A percentile compares a stretch with the other conserved stretches of the same genome.
Evolutionary conservation across 1,140 invertebrate genomes (phyloP).

Genomic region (Eriosoma lanigerum): DNA sequence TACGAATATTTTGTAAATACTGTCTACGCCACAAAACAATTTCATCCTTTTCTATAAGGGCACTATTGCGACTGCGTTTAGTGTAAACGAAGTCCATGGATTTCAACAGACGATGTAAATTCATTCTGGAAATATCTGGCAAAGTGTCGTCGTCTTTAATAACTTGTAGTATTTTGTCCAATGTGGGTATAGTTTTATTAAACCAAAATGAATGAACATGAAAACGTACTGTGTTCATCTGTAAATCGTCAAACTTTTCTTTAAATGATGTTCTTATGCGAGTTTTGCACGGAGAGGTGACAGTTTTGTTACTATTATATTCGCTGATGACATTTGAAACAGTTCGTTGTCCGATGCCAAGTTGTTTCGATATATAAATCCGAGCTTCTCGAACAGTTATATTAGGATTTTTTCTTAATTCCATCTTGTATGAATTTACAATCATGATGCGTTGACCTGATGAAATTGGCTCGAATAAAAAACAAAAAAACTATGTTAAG

Average conservation of each 20-base stretch:
- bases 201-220: slow-evolving; percentile 18
- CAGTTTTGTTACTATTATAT: neutral
- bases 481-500: neutral
- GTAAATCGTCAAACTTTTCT: neutral
- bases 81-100: slow-evolving; percentile 7
- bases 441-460: neutral
- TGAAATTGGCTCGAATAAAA: slow-evolving; percentile 11
- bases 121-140: slow-evolving; percentile 8
- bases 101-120: slow-evolving; percentile 2
- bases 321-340: neutral
- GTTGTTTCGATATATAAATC: neutral
- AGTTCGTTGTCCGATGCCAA: slow-evolving; percentile 2
- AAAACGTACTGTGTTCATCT: neutral
- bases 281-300: neutral
- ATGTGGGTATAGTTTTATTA: neutral
- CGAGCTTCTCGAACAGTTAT: neutral
- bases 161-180: neutral
- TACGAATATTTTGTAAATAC: neutral
- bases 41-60: slow-evolving; percentile 15
- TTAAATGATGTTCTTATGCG: neutral
- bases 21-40: neutral
- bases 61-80: slow-evolving; percentile 24
- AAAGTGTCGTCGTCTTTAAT: neutral
- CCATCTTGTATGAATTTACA: neutral
- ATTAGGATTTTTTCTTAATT: neutral